Evolutionary conservation across 2,888 invertebrate species (phyloP).

Genomic region (Stegophylla sp.): DNA sequence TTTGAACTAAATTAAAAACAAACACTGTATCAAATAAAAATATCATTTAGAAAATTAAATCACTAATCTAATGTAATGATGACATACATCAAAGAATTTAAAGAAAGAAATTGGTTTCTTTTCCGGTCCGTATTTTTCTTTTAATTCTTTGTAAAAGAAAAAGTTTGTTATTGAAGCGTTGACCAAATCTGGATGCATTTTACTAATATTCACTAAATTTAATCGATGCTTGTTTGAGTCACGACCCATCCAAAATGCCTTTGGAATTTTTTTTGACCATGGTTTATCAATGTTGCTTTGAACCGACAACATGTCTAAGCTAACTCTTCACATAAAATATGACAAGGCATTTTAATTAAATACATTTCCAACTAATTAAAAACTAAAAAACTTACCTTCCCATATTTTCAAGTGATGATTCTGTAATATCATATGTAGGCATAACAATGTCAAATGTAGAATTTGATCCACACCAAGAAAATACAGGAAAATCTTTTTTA

Average conservation of each 20-base stretch:
- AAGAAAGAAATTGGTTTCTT: conserved; percentile 86
- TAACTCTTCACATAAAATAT: conserved; percentile 71
- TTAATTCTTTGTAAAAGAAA: conserved; percentile 90
- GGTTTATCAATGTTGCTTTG: conserved; percentile 76
- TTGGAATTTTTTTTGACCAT: conserved; percentile 79
- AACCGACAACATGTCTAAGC: conserved; percentile 87
- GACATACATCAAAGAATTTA: conserved; percentile 88
- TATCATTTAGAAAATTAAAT: not conserved
- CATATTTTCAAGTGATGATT: conserved; percentile 91
- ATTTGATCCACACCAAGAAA: conserved; percentile 95
- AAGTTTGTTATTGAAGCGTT: conserved; percentile 94
- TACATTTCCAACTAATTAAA: not conserved
- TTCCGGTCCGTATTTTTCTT: conserved; percentile 84
- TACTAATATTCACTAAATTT: conserved; percentile 79
- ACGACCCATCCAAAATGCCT: conserved; percentile 90
- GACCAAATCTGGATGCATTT: conserved; percentile 77
- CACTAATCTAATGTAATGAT: conserved; percentile 8
- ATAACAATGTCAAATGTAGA: conserved; percentile 86
- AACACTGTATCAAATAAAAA: no score
- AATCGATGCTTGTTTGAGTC: conserved; percentile 87
- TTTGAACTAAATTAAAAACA: conserved; percentile 79
- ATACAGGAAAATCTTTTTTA: conserved; percentile 76
- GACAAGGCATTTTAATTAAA: not conserved
- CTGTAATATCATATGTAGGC: conserved; percentile 94
- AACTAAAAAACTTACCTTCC: conserved; percentile 72